Percentiles rank a stretch among this genome's conserved stretches.
These are phyloP conservation scores for Semaprochilodus insignis DNA, from an alignment of 2,797 vertebrate genomes.

Conservation along the genomic window DNA sequence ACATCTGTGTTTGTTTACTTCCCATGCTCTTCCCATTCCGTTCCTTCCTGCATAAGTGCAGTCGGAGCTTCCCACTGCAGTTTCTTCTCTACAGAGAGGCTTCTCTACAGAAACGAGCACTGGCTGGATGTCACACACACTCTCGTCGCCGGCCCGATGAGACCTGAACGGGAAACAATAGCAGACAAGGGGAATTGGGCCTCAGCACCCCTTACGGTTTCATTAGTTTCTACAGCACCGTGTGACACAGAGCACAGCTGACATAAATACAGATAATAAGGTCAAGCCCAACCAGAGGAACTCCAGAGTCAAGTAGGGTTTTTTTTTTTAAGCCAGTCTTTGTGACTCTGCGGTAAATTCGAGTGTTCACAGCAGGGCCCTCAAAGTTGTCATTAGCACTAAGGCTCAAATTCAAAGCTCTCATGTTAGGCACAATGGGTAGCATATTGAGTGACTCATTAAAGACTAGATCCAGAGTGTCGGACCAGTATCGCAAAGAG, in stretches of 20 bases:
- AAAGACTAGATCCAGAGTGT: constrained; percentile 50
- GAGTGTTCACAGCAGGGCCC: constrained; percentile 32
- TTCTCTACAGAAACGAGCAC: background rate
- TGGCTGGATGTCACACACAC: constrained; percentile 25
- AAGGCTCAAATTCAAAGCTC: constrained; percentile 48
- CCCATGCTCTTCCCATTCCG: constrained; percentile 6
- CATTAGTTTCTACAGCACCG: constrained; percentile 36
- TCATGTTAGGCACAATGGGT: constrained; percentile 53
- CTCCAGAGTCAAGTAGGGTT: constrained; percentile 29
- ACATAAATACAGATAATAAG: constrained; percentile 58
- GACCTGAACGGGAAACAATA: constrained; percentile 36
- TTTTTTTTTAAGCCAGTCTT: constrained; percentile 40
- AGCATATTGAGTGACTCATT: constrained; percentile 62
- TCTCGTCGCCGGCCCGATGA: constrained; percentile 25
- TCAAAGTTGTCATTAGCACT: constrained; percentile 49
- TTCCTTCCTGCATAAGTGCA: constrained; percentile 9
- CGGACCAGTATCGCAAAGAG: constrained; percentile 47
- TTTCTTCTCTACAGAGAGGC: constrained; percentile 8
- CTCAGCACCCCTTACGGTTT: constrained; percentile 46
- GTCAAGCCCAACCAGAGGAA: constrained; percentile 34
- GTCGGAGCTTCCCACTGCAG: background rate
- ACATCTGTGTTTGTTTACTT: constrained; percentile 22
- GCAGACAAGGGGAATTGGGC: constrained; percentile 28
- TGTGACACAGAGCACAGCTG: constrained; percentile 44
- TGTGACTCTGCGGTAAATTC: constrained; percentile 43